Evolutionary conservation across 2,113 vertebrate genomes (phyloP), one percentile per base, ranked within the genome.

Genomic region (Otus sunia): DNA sequence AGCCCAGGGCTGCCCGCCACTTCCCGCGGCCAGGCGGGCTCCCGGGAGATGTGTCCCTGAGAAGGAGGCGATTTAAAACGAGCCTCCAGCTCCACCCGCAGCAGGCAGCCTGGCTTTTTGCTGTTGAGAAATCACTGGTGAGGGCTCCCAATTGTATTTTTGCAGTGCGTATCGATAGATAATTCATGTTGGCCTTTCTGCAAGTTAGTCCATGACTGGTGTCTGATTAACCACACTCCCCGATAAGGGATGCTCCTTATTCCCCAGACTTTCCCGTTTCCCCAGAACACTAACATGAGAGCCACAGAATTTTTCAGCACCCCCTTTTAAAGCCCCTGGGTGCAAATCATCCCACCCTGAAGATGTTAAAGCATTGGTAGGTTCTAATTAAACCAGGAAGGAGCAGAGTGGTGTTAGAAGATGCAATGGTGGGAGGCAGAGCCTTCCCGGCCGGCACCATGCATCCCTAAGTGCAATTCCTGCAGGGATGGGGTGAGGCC

Each of bases 81-180:
- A 93, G 80, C 23, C 45, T 23, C 29, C 21, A 23, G 45, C 45
- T 41, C 34, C 45, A 8, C 16, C 55, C 18, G 5, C 15, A 10
- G 15, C 18, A 6, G 11, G 6, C 59, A 79, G 63, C 67, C 62
- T 1, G 3, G 45, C 16, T 50, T 15, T 5, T 20, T 18, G 29
- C 34, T 50, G 66, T 12, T 2, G 27, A 53, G 91, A 26, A 41
- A 10, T 39, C 7, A 12, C 69, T 1, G 0, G 3, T 4, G 55
- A 12, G 64, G 3, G 18, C 3, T 62, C 62, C 79, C 74, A 2
- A 4, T 10, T 1, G 0, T 9, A 4, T 36, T 62, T 77, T 32
- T 2, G 1, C 59, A 25, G 43, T 0, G 1, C 3, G 1, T 12
- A 17, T 23, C 2, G 3, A 26, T 5, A n/a, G 50, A 14, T 15